Evolutionary conservation across 2,888 invertebrate genomes (phyloP), one percentile per base, ranked within the genome.

Genomic region (Drosophila meridiana): DNA sequence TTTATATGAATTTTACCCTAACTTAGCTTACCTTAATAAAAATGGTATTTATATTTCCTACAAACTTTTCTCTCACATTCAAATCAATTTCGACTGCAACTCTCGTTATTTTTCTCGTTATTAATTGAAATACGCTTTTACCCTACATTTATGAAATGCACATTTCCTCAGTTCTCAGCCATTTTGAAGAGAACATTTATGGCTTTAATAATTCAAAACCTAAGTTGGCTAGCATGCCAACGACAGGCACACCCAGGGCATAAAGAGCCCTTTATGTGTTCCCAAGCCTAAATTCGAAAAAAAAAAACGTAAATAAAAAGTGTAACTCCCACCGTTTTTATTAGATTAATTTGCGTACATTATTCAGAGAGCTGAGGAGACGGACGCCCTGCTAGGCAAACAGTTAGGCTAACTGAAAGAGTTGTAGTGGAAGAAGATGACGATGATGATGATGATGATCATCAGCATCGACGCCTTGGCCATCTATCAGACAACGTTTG

Each of bases 311-410:
- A 20, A 20, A 14, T 43, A 57, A 30, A 59, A 13, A 60, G 60
- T 50, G 72, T 36, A 71, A 83, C 83, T 83, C 89, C 89, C 84
- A 89, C 84, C 89, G 60, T 80, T 83, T 76, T 84, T 56, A 83
- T 84, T 84, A 84, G 89, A 89, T 84, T 84, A 84, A 89, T 84
- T 87, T 84, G 79, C 65, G 71, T 67, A 89, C 83, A 88, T 88
- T 88, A 83, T 76, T 88, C 89, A 76, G 81, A 76, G 81, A 61
- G 70, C 66, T 60, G 75, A 78, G 73, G 68, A 75, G 78, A 68
- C 61, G 89, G 89, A 80, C 88, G 82, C 83, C 83, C 83, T 73
- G 72, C 73, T 57, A 60, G 66, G 75, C 68, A 34, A 58, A 62
- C 60, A 66, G 42, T 20, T 63, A 65, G 45, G 26, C 56, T 52